Percentiles rank a stretch among this genome's conserved stretches.
Conservation (phyloP, 2,113 vertebrate genomes). For the Ochotona curzoniae region DNA sequence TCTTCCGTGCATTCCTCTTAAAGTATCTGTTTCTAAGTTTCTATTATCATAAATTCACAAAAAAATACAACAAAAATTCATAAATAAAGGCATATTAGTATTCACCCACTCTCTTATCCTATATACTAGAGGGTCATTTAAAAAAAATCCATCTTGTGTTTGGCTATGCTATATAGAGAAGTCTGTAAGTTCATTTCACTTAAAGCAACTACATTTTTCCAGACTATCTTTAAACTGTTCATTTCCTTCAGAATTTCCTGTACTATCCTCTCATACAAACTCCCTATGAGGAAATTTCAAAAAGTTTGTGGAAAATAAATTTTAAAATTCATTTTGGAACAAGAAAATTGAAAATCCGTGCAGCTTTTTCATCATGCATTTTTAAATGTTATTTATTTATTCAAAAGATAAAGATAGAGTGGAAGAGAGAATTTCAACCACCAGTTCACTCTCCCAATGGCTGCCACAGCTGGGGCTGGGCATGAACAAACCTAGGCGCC, state of each 20-base stretch:
- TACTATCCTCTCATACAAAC: neutral
- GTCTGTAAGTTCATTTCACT: neutral
- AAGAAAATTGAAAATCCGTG: too few relatives aligned
- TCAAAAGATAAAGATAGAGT: too few relatives aligned
- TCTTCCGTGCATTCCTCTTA: neutral
- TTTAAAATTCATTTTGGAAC: too few relatives aligned
- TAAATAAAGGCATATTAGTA: neutral
- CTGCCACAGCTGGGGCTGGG: too few relatives aligned
- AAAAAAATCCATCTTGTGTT: slow-evolving; percentile 49
- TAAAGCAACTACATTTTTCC: neutral
- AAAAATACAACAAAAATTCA: neutral
- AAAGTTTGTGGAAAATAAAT: too few relatives aligned
- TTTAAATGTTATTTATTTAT: too few relatives aligned
- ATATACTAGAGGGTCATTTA: neutral
- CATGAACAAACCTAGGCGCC: too few relatives aligned
- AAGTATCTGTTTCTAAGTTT: slow-evolving; percentile 35
- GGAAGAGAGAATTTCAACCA: too few relatives aligned
- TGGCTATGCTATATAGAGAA: neutral
- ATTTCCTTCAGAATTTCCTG: slow-evolving; percentile 43
- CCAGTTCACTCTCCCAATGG: too few relatives aligned
- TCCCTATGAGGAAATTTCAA: neutral
- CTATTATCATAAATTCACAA: neutral
- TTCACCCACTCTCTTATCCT: neutral
- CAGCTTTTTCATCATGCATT: too few relatives aligned
- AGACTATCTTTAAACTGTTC: neutral